phyloP scores from a whole-genome alignment of 2,888 invertebrate species.

The Hofmannophila pseudospretella region DNA sequence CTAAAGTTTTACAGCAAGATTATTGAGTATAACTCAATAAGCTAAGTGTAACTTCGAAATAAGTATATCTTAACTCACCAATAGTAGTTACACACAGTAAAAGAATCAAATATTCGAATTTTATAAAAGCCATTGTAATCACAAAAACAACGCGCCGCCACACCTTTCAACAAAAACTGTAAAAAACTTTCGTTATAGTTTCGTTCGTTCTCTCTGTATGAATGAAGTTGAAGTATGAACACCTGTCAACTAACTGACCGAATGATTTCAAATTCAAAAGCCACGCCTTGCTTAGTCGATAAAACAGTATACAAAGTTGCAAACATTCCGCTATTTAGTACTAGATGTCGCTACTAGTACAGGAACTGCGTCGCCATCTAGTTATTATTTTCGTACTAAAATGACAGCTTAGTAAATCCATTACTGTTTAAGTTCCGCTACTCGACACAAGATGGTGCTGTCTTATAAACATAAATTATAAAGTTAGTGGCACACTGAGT shows the following conservation, averaged over 20 bases:
- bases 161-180: constrained; percentile 23
- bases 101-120: constrained; percentile 32
- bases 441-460: constrained; percentile 4
- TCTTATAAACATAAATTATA: background rate
- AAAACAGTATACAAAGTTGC: constrained; percentile 10
- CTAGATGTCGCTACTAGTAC: background rate
- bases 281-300: constrained; percentile 9
- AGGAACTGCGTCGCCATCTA: background rate
- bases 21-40: too few relatives aligned
- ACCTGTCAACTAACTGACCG: background rate
- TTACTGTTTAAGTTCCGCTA: constrained; percentile 2
- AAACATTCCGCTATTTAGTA: background rate
- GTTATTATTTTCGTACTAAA: background rate
- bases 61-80: constrained; percentile 39
- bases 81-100: constrained; percentile 31
- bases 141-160: constrained; percentile 20
- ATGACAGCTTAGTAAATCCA: background rate
- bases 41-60: background rate
- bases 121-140: constrained; percentile 39
- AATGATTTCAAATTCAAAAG: background rate
- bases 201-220: constrained; percentile 14
- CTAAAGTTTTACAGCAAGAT: too few relatives aligned
- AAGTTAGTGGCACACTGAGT: background rate
- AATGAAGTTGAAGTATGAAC: constrained; percentile 3
- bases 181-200: constrained; percentile 14